Conservation (phyloP, 2,113 vertebrate species). For the Catagonus wagneri region DNA sequence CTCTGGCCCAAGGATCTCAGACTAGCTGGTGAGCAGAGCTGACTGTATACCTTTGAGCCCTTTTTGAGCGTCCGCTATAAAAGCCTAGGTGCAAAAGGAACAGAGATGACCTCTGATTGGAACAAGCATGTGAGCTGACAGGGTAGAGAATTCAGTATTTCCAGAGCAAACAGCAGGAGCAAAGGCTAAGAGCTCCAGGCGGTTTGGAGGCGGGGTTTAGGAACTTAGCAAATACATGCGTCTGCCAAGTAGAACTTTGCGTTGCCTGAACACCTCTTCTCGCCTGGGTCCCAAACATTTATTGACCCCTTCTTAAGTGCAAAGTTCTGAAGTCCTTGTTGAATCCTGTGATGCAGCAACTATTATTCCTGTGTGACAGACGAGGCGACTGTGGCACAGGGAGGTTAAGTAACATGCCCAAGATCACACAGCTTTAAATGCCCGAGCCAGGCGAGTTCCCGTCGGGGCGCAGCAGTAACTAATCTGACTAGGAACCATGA, state of each 20-base stretch:
- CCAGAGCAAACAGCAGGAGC: not conserved
- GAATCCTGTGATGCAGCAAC: not conserved
- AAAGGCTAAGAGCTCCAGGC: not conserved
- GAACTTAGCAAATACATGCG: not conserved
- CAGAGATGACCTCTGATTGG: not conserved
- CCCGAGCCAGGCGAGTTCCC: no score
- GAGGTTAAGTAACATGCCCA: not conserved
- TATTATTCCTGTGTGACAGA: not conserved
- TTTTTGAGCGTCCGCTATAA: not conserved
- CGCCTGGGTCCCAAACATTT: not conserved
- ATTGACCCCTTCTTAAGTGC: not conserved
- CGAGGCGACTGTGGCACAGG: not conserved
- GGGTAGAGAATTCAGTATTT: not conserved
- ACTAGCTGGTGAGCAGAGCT: not conserved
- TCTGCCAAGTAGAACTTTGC: not conserved
- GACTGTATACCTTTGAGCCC: not conserved
- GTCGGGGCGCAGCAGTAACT: no score
- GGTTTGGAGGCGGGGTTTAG: not conserved
- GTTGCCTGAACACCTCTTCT: not conserved
- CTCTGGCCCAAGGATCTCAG: not conserved
- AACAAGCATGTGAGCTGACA: not conserved
- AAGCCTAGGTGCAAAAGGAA: not conserved
- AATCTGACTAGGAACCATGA: no score
- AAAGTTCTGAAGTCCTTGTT: not conserved
- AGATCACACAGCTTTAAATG: not conserved